These are phyloP conservation scores for Stegastes partitus DNA, from an alignment of 2,113 vertebrate species.

Conservation along the genomic window DNA sequence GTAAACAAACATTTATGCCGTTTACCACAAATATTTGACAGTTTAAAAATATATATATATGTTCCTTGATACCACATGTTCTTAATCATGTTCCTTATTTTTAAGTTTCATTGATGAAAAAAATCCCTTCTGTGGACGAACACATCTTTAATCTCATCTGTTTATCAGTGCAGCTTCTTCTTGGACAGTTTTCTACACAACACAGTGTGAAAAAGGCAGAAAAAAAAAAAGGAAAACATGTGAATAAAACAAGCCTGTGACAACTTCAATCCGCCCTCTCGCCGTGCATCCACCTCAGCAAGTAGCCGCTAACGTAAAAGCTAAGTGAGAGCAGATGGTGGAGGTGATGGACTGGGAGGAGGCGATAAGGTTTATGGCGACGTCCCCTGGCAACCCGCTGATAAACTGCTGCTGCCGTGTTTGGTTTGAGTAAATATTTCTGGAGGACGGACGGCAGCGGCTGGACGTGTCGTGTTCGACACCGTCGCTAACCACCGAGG, in stretches of 20 bases:
- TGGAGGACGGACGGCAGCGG: constrained; percentile 51
- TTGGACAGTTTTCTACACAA: not conserved
- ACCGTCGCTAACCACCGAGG: constrained; percentile 37
- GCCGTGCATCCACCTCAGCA: not conserved
- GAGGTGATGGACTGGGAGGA: constrained; percentile 61
- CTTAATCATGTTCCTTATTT: too few relatives aligned
- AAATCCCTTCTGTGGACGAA: not conserved
- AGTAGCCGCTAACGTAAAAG: not conserved
- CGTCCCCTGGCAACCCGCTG: constrained; percentile 77
- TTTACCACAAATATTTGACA: too few relatives aligned
- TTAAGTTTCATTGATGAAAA: too few relatives aligned
- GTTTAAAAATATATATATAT: too few relatives aligned
- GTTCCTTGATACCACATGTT: too few relatives aligned
- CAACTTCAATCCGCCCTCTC: not conserved
- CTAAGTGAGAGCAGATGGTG: constrained; percentile 72
- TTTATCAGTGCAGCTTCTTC: constrained; percentile 1
- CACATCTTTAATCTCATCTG: not conserved
- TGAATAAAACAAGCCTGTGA: constrained; percentile 4
- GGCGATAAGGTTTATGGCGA: constrained; percentile 78
- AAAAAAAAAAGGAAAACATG: not conserved
- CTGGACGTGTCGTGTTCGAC: constrained; percentile 20
- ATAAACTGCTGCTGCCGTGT: constrained; percentile 62
- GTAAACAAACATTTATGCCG: too few relatives aligned
- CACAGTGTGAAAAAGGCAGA: not conserved
- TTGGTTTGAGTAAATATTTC: constrained; percentile 81